phyloP scores from a whole-genome alignment of 2,888 invertebrate genomes.

The Parasteatoda lunata region DNA sequence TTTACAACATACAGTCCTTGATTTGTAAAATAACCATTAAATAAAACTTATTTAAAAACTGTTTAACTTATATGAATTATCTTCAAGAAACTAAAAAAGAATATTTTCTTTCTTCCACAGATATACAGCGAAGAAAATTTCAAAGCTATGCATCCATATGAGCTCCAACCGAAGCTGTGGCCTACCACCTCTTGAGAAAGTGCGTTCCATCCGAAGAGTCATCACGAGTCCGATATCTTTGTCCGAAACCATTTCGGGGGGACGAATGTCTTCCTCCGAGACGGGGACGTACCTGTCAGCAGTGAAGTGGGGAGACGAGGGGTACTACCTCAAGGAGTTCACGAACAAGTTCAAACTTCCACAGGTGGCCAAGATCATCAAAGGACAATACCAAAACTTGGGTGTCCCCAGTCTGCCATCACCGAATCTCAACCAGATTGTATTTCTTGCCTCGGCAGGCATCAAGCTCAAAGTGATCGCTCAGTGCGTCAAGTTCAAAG shows the following conservation, averaged over 20 bases:
- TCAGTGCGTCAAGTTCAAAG: conserved; percentile 86
- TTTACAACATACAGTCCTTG: no score
- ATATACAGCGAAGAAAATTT: not conserved
- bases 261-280: conserved; percentile 59
- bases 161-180: conserved; percentile 31
- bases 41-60: no score
- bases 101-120: not conserved
- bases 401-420: conserved; percentile 91
- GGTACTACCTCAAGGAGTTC: conserved; percentile 74
- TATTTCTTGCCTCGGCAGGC: conserved; percentile 88
- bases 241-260: conserved; percentile 1
- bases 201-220: not conserved
- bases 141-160: conserved; percentile 17
- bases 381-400: conserved; percentile 93
- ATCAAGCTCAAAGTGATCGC: conserved; percentile 86
- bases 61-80: no score
- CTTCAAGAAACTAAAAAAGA: no score
- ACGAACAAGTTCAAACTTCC: conserved; percentile 78
- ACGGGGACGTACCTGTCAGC: conserved; percentile 66
- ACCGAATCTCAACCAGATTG: conserved; percentile 89
- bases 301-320: conserved; percentile 72
- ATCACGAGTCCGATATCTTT: conserved; percentile 9
- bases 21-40: no score
- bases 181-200: conserved; percentile 11
- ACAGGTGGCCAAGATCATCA: conserved; percentile 90